These are phyloP conservation scores for Catharus fuscescens DNA, from an alignment of 2,113 vertebrate genomes.

Conservation along the genomic window DNA sequence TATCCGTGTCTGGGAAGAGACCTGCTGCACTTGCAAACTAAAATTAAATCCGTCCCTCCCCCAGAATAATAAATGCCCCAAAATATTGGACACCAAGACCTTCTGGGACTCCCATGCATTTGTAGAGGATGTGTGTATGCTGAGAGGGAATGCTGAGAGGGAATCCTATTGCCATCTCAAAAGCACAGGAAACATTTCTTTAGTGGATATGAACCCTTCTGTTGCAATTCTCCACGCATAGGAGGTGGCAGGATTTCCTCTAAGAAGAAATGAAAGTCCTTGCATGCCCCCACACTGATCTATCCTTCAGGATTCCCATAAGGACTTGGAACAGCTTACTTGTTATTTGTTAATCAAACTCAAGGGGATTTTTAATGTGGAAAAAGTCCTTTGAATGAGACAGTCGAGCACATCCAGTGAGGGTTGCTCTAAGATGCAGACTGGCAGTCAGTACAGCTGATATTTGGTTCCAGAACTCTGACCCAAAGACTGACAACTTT, in stretches of 20 bases:
- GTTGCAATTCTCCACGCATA: background rate
- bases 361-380: background rate
- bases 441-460: background rate
- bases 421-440: background rate
- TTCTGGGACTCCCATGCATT: background rate
- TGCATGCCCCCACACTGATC: background rate
- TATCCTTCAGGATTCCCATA: background rate
- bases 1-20: background rate
- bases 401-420: background rate
- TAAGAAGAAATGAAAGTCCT: background rate
- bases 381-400: background rate
- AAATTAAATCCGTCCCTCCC: background rate
- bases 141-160: background rate
- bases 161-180: background rate
- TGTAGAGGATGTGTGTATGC: background rate
- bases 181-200: background rate
- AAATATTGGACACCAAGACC: background rate
- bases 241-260: background rate
- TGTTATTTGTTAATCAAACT: background rate
- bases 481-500: background rate
- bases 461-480: background rate
- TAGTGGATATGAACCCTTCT: background rate
- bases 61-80: background rate
- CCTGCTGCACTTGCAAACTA: background rate
- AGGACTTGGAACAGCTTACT: background rate